Evolutionary conservation across 2,113 vertebrate genomes (phyloP), one percentile per base, ranked within the genome.

Genomic region (Anser cygnoides): DNA sequence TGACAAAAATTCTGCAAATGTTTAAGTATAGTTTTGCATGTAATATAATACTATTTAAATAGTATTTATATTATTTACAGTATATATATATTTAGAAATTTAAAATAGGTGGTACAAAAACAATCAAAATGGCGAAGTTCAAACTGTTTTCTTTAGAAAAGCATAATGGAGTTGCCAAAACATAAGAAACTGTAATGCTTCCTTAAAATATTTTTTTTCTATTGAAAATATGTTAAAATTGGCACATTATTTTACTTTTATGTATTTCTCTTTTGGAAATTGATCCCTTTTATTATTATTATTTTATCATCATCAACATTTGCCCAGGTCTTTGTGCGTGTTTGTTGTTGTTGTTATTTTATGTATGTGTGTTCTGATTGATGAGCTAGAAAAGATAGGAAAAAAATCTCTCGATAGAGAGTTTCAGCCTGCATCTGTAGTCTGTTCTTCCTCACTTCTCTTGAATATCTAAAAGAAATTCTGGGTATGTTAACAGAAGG

Each of bases 211-310:
- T 55, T 55, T 67, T 33, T 25, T 33, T 31, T 25, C 5, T 39
- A 10, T 35, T 58, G 19, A 58, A 88, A 58, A 35, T 57, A 29
- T 29, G 43, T 23, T 55, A 46, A 23, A 61, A 62, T 31, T 70
- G 20, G 1, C 8, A 54, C 9, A n/a, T 71, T 41, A 44, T n/a
- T 54, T 66, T 50, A 19, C 50, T 75, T 81, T 44, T 26, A 63
- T 1, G 33, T 11, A 43, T 57, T 90, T 90, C 13, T 68, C 9
- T 18, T 4, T 44, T 16, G 8, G 6, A 82, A 82, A 72, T 1
- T 0, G 18, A 46, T 67, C 0, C 0, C 33, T 84, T 71, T 80
- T 54, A 21, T 35, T 6, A 12, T 62, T 55, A 31, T 28, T 81
- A 8, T 7, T 35, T 82, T 50, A 13, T 33, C 11, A 23, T 5